Percentiles rank a stretch among this genome's conserved stretches.
phyloP scores from a whole-genome alignment of 2,888 invertebrate genomes.

The Meta bourneti region DNA sequence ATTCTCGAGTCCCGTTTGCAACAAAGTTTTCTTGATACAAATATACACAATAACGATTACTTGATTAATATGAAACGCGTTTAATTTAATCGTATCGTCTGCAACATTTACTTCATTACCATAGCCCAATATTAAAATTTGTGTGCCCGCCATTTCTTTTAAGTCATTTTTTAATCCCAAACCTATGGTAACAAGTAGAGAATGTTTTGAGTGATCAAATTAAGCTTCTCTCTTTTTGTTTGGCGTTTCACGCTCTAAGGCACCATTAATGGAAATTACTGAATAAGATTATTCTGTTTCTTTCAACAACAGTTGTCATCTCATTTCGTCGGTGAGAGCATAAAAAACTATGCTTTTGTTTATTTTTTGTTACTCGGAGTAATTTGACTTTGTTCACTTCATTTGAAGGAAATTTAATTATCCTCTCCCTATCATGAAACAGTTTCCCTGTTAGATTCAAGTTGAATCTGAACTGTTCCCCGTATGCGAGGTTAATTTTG shows the following conservation, averaged over 20 bases:
- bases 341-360: not conserved
- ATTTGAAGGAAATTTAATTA: constrained; percentile 48
- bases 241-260: not conserved
- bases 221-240: not conserved
- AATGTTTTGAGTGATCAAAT: not conserved
- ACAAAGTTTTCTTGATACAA: too few species aligned
- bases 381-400: constrained; percentile 29
- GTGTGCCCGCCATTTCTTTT: not conserved
- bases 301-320: constrained; percentile 21
- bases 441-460: constrained; percentile 10
- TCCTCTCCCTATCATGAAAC: constrained; percentile 34
- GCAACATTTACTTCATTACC: too few species aligned
- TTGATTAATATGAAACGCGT: too few species aligned
- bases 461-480: not conserved
- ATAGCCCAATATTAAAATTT: not conserved
- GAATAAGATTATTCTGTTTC: not conserved
- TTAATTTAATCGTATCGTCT: too few species aligned
- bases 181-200: not conserved
- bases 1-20: too few species aligned
- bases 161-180: not conserved
- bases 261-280: constrained; percentile 10
- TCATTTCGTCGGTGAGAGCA: not conserved
- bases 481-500: constrained; percentile 6
- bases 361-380: constrained; percentile 6
- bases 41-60: too few species aligned